phyloP scores from a whole-genome alignment of 2,797 vertebrate genomes.

The Trachurus trachurus region DNA sequence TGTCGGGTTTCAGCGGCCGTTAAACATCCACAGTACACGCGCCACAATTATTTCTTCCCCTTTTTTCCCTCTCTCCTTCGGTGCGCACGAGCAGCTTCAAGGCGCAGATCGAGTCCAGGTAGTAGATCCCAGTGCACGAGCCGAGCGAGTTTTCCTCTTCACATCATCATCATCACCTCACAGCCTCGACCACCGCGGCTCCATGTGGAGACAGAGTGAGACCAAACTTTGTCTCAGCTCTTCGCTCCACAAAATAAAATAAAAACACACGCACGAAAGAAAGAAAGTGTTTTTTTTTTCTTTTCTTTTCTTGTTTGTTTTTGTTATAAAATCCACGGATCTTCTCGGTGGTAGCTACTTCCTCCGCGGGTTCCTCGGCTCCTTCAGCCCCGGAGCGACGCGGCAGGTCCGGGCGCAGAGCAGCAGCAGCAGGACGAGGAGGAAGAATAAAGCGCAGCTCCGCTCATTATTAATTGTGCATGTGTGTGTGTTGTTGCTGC shows the following conservation, averaged over 20 bases:
- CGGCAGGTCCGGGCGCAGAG: background rate
- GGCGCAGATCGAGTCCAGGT: no score
- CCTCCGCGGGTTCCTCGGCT: background rate
- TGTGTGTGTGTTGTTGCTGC: background rate
- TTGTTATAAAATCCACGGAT: slow-evolving; percentile 15
- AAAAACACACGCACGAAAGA: no score
- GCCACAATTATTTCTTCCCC: background rate
- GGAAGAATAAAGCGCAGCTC: background rate
- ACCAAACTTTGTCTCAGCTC: no score
- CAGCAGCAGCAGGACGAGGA: background rate
- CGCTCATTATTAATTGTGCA: background rate
- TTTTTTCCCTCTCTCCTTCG: no score
- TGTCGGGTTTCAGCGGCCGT: slow-evolving; percentile 36
- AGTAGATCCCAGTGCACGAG: no score
- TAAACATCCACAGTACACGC: slow-evolving; percentile 41
- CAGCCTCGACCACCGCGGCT: no score
- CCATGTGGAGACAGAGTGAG: no score
- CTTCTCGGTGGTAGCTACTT: background rate
- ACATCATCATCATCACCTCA: no score
- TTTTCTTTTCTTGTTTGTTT: no score
- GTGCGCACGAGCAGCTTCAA: no score
- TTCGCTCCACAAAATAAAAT: no score
- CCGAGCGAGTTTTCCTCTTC: no score
- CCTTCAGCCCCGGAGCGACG: background rate
- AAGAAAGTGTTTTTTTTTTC: background rate